A percentile compares a stretch with the other conserved stretches of the same genome.
These are phyloP conservation scores for Trypoxylus dichotomus DNA, from an alignment of 1,140 invertebrate species.

Conservation along the genomic window DNA sequence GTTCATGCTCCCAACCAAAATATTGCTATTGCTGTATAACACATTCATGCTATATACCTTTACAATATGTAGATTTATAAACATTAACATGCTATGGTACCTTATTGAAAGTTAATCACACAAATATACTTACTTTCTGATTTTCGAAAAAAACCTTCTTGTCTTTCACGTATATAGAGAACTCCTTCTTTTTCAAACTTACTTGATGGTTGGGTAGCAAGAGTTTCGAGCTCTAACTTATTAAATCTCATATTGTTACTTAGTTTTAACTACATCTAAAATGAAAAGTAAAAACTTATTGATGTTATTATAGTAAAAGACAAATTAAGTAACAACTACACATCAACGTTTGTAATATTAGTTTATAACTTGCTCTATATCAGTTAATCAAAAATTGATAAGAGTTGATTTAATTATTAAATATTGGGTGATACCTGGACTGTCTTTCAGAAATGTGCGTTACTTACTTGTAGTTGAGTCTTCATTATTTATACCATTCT, in stretches of 20 bases:
- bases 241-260: constrained; percentile 79
- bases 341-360: background rate
- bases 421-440: background rate
- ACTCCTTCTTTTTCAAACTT: constrained; percentile 93
- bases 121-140: constrained; percentile 77
- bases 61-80: constrained; percentile 5
- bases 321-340: background rate
- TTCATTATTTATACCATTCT: background rate
- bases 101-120: background rate
- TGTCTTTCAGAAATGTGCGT: background rate
- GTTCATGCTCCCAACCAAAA: too few species aligned
- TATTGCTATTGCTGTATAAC: too few species aligned
- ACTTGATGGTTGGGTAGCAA: constrained; percentile 82
- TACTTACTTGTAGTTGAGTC: background rate
- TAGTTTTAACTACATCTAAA: constrained; percentile 3
- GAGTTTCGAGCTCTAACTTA: constrained; percentile 79
- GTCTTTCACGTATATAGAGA: constrained; percentile 81
- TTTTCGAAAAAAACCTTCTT: constrained; percentile 88
- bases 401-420: constrained; percentile 1
- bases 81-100: constrained; percentile 6
- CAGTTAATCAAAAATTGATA: background rate
- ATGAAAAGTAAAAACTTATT: background rate
- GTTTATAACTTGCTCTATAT: background rate
- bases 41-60: constrained; percentile 7
- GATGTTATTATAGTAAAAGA: background rate